A percentile compares a stretch with the other conserved stretches of the same genome.
These are phyloP conservation scores for Cyclophora albipunctata DNA, from an alignment of 2,888 invertebrate genomes.

Conservation along the genomic window DNA sequence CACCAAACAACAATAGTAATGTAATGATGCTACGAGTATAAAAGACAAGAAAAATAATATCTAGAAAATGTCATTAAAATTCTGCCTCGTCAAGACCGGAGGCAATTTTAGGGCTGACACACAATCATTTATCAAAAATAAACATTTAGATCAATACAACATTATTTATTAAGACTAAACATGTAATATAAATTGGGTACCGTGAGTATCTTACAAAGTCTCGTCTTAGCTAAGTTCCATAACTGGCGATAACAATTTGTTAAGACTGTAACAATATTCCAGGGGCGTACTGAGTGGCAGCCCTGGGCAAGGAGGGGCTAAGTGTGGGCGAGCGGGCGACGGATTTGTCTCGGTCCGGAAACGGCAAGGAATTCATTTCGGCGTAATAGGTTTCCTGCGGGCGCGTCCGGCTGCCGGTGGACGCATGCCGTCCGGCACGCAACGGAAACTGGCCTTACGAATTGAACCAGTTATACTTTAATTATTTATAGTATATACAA, in stretches of 20 bases:
- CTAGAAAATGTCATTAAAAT: conserved; percentile 67
- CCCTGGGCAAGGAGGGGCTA: conserved; percentile 52
- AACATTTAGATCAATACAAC: too few species aligned
- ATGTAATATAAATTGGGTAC: too few species aligned
- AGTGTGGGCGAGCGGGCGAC: conserved; percentile 51
- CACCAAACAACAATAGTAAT: too few species aligned
- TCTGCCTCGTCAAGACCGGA: conserved; percentile 59
- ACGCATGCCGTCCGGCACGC: conserved; percentile 48
- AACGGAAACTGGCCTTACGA: conserved; percentile 38
- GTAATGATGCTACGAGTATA: conserved; percentile 20
- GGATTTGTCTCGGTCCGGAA: conserved; percentile 69
- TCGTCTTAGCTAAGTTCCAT: too few species aligned
- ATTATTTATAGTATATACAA: too few species aligned
- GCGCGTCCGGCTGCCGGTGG: conserved; percentile 57
- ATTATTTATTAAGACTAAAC: too few species aligned
- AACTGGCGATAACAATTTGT: too few species aligned
- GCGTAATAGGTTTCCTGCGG: conserved; percentile 73
- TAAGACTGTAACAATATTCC: neutral
- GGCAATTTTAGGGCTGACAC: conserved; percentile 45
- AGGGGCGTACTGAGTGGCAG: conserved; percentile 17
- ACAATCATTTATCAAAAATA: neutral
- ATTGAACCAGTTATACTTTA: neutral
- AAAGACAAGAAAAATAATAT: conserved; percentile 52
- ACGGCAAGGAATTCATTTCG: conserved; percentile 72
- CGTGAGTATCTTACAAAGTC: too few species aligned